Evolutionary conservation across 2,797 vertebrate species (phyloP).

Genomic region (Onychomys arenicola): DNA sequence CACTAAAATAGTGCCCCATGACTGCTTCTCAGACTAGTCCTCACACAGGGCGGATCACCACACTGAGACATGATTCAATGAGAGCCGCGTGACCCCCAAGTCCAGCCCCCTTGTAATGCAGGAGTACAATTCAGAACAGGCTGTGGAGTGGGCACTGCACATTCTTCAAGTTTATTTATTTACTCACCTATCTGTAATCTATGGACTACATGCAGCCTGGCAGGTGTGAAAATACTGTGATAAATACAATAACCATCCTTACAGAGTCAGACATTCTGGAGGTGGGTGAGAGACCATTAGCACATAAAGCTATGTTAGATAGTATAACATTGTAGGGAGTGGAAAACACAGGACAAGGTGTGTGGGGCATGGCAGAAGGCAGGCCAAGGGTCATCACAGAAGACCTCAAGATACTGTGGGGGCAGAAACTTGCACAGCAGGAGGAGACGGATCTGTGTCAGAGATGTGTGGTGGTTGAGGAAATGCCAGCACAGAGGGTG

Average conservation of each 20-base stretch:
- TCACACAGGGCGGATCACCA: fast-evolving
- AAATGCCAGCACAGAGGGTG: background rate
- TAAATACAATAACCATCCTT: background rate
- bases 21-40: background rate
- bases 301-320: background rate
- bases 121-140: background rate
- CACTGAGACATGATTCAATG: background rate
- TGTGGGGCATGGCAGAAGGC: background rate
- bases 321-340: background rate
- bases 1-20: background rate
- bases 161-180: background rate
- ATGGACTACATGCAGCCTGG: background rate
- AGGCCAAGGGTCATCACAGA: background rate
- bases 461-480: background rate
- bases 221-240: fast-evolving
- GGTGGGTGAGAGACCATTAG: background rate
- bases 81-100: background rate
- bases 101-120: background rate
- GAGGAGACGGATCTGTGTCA: background rate
- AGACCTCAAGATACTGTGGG: background rate
- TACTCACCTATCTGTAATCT: background rate
- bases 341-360: background rate
- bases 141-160: background rate
- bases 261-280: background rate
- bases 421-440: background rate